Evolutionary conservation across 2,888 invertebrate species (phyloP), one percentile per base, ranked within the genome.

Genomic region (Eilema griseolum): DNA sequence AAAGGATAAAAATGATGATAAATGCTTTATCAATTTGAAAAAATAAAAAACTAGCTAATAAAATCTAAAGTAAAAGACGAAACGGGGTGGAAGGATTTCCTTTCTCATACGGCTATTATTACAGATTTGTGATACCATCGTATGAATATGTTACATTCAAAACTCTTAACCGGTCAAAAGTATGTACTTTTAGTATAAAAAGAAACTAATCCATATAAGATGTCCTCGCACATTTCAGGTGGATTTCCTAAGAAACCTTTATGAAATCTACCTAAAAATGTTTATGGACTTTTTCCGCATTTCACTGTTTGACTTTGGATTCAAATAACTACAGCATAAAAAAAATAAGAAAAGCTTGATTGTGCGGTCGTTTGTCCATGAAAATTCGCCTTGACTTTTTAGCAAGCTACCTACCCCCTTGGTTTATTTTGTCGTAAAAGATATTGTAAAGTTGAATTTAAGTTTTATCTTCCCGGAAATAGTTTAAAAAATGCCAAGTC

Each of bases 221-320:
- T 52, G 52, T 52, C 52, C 52, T 52, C 52, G 52, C 52, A 52
- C n/a, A 52, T 52, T 52, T 52, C n/a, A 52, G n/a, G 52, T 52
- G n/a, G 52, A 52, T 52, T n/a, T 52, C 52, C 52, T n/a, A 52
- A 2, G 8, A 52, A 52, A 52, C 52, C 52, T 20, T 52, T 52
- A 52, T 52, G 4, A 59, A 59, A 57, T 57, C 57, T 59, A 59
- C 26, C 57, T 59, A 59, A 59, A n/a, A 59, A 12, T 26, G 57
- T 24, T 26, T 59, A 2, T 14, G 23, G 23, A 16, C 24, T 12
- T 59, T 23, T 59, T 59, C 23, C 26, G 26, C 24, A 24, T 59
- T 59, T 59, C 57, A 52, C 52, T 52, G n/a, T 52, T 52, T 52
- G 52, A 52, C 52, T 52, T 52, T 52, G 52, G 20, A n/a, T 52